These are phyloP conservation scores for Acanthosepion esculentum DNA, from an alignment of 2,888 invertebrate species.

Conservation along the genomic window DNA sequence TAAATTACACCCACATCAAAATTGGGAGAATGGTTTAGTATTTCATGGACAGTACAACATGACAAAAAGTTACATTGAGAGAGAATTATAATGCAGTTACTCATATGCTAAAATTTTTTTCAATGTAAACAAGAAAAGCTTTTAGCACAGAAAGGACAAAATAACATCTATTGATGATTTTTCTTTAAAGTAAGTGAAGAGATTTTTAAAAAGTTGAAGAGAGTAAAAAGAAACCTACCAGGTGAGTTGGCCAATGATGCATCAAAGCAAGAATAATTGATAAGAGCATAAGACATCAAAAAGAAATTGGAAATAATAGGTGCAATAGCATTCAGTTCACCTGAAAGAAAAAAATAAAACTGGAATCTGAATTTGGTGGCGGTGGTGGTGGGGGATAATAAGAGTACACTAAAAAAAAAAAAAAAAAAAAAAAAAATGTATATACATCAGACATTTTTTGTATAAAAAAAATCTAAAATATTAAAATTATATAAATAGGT, in stretches of 20 bases:
- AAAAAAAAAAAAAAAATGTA: no score
- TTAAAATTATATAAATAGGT: no score
- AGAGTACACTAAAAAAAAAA: no score
- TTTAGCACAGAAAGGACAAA: background rate
- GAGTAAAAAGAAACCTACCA: constrained; percentile 57
- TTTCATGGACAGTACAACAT: no score
- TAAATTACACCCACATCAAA: no score
- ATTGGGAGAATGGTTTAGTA: no score
- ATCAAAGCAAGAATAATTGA: constrained; percentile 76
- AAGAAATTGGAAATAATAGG: constrained; percentile 75
- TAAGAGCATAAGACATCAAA: constrained; percentile 75
- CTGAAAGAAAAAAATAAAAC: constrained; percentile 58
- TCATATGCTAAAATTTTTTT: no score
- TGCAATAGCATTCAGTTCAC: constrained; percentile 74
- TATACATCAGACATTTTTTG: no score
- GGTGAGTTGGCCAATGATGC: constrained; percentile 74
- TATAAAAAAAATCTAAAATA: no score
- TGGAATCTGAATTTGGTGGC: background rate
- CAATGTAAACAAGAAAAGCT: no score
- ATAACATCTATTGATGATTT: background rate
- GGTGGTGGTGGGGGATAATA: no score
- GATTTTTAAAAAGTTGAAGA: background rate
- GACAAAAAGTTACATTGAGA: no score
- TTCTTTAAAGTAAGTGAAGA: background rate
- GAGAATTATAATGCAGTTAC: background rate